These are phyloP conservation scores for Conus canariensis DNA, from an alignment of 2,888 invertebrate species.

Conservation along the genomic window DNA sequence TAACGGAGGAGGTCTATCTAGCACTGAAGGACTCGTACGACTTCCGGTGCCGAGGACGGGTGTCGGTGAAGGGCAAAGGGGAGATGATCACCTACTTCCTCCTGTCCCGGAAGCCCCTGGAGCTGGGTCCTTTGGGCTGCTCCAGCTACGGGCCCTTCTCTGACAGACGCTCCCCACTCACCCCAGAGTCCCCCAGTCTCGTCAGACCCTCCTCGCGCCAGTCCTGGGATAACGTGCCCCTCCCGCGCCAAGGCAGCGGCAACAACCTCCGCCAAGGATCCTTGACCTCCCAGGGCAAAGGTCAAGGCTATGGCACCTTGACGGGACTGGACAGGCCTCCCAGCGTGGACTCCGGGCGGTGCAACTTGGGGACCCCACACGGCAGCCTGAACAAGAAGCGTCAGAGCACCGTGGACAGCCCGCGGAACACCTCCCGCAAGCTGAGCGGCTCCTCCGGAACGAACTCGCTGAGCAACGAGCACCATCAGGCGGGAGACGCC, in stretches of 20 bases:
- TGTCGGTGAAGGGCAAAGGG: constrained; percentile 94
- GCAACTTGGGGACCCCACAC: constrained; percentile 62
- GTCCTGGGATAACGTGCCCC: constrained; percentile 48
- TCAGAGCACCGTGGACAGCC: constrained; percentile 59
- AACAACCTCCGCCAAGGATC: constrained; percentile 58
- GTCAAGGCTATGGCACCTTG: constrained; percentile 44
- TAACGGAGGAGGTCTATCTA: constrained; percentile 91
- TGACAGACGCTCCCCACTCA: constrained; percentile 49
- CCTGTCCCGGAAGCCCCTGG: constrained; percentile 57
- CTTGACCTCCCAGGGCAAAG: constrained; percentile 53
- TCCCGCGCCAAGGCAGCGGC: constrained; percentile 49
- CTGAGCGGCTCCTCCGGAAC: constrained; percentile 64
- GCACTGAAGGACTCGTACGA: constrained; percentile 81
- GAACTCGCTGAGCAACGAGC: constrained; percentile 63
- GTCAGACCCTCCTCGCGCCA: constrained; percentile 54
- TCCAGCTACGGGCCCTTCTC: constrained; percentile 46
- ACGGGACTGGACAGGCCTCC: constrained; percentile 55
- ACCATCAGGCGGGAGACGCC: constrained; percentile 64
- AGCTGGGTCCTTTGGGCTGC: constrained; percentile 29
- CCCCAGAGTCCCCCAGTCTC: constrained; percentile 50
- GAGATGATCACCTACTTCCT: constrained; percentile 96
- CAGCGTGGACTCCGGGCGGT: constrained; percentile 52
- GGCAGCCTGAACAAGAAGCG: constrained; percentile 71
- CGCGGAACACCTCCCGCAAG: constrained; percentile 65
- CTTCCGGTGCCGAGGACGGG: constrained; percentile 80